Percentiles rank a stretch among this genome's conserved stretches.
Evolutionary conservation across 1,140 invertebrate species (phyloP).

Genomic region (Bombus vancouverensis): DNA sequence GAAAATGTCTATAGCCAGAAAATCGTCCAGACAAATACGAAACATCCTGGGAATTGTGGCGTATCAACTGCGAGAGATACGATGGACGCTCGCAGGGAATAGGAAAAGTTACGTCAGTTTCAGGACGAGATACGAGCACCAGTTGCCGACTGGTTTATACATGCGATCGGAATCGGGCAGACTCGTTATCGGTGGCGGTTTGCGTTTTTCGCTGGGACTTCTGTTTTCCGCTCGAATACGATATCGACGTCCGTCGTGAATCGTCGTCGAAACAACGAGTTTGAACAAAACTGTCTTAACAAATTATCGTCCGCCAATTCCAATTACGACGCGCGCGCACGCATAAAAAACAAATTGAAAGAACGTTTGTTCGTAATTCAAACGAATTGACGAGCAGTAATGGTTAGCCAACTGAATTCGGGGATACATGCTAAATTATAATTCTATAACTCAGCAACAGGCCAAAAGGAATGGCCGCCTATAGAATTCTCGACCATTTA

Average conservation of each 20-base stretch:
- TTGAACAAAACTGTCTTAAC: background rate
- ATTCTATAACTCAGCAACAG: background rate
- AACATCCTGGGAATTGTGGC: conserved; percentile 20
- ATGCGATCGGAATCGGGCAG: conserved; percentile 61
- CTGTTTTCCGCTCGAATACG: conserved; percentile 58
- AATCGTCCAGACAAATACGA: conserved; percentile 1
- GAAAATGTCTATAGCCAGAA: background rate
- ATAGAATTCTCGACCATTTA: background rate
- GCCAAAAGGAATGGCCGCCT: background rate
- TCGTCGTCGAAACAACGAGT: background rate
- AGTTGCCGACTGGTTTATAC: conserved; percentile 46
- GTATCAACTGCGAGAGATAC: conserved; percentile 20
- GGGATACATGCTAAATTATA: background rate
- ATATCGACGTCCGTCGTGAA: conserved; percentile 53
- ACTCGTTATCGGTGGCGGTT: conserved; percentile 72
- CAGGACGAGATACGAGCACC: conserved; percentile 70
- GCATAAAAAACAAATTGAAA: too few species aligned
- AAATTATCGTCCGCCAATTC: background rate
- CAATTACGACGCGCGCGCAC: background rate
- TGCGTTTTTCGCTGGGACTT: conserved; percentile 61
- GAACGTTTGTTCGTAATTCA: background rate
- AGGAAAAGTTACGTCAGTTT: conserved; percentile 73
- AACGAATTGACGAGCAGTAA: background rate
- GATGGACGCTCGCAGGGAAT: conserved; percentile 21
- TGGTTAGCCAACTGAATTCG: background rate